These are phyloP conservation scores for Colinus virginianus DNA, from an alignment of 2,113 vertebrate species.

Conservation along the genomic window DNA sequence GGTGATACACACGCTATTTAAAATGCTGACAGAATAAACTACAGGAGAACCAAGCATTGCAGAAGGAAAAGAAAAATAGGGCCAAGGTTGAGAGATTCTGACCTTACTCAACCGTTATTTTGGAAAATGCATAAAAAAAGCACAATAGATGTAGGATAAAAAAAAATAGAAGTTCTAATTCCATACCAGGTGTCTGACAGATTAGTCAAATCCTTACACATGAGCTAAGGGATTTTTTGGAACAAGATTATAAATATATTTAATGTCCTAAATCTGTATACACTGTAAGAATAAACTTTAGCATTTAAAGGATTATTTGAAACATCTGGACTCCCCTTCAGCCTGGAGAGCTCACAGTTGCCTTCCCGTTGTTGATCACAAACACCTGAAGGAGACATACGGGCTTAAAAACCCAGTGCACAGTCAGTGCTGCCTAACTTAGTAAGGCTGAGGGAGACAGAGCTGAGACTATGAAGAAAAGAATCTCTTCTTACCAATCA, in stretches of 20 bases:
- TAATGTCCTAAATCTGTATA: conserved; percentile 4
- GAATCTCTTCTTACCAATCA: background rate
- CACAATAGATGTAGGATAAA: background rate
- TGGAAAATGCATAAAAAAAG: background rate
- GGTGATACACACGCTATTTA: background rate
- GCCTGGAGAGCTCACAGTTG: background rate
- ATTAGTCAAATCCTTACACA: conserved; percentile 1
- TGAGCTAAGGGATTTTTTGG: background rate
- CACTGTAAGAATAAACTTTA: background rate
- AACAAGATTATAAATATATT: conserved; percentile 21
- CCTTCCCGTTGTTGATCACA: background rate
- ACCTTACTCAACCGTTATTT: background rate
- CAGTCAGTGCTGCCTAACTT: background rate
- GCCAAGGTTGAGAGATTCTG: background rate
- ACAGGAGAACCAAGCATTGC: background rate
- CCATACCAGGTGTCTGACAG: background rate
- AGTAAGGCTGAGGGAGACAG: background rate
- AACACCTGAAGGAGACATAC: background rate
- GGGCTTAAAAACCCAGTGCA: background rate
- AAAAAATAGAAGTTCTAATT: background rate
- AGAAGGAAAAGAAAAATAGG: background rate
- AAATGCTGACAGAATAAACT: conserved; percentile 45
- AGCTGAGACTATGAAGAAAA: background rate
- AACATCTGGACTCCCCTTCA: background rate
- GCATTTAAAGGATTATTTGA: conserved; percentile 24